A percentile compares a stretch with the other conserved stretches of the same genome.
Evolutionary conservation across 2,113 vertebrate species (phyloP).

Genomic region (Crotophaga sulcirostris): DNA sequence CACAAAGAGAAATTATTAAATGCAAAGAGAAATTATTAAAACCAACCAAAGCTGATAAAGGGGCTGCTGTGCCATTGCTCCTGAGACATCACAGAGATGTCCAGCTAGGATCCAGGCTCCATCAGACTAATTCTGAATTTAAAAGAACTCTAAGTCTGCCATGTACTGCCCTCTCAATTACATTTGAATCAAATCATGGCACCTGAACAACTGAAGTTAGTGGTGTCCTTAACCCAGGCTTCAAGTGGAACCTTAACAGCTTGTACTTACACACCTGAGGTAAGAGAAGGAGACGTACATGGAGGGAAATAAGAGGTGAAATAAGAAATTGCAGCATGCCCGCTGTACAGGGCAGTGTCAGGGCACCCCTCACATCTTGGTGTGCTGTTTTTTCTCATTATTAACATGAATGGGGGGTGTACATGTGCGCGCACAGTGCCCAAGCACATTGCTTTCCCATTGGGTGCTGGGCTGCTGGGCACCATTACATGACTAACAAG

Average conservation of each 20-base stretch:
- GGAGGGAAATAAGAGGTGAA: neutral
- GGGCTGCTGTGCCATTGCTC: neutral
- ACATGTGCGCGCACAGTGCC: accelerated
- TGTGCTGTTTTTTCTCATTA: neutral
- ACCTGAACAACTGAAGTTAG: neutral
- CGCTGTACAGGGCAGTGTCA: neutral
- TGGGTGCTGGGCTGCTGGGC: neutral
- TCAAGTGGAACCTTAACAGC: neutral
- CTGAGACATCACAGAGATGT: too few species aligned
- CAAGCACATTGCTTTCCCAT: neutral
- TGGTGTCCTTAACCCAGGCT: neutral
- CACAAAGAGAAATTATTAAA: too few species aligned
- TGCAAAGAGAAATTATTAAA: neutral
- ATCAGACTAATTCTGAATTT: neutral
- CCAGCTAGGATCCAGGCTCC: neutral
- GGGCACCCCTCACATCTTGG: accelerated
- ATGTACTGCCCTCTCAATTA: neutral
- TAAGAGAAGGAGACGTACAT: neutral
- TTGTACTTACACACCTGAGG: neutral
- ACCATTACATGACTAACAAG: neutral
- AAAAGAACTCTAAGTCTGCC: neutral
- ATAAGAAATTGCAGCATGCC: accelerated
- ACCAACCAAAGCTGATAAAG: neutral
- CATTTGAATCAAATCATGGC: neutral
- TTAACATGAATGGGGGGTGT: too few species aligned